Percentiles rank a stretch among this genome's conserved stretches.
phyloP scores from a whole-genome alignment of 2,888 invertebrate genomes.

The Geophilus truncorum region DNA sequence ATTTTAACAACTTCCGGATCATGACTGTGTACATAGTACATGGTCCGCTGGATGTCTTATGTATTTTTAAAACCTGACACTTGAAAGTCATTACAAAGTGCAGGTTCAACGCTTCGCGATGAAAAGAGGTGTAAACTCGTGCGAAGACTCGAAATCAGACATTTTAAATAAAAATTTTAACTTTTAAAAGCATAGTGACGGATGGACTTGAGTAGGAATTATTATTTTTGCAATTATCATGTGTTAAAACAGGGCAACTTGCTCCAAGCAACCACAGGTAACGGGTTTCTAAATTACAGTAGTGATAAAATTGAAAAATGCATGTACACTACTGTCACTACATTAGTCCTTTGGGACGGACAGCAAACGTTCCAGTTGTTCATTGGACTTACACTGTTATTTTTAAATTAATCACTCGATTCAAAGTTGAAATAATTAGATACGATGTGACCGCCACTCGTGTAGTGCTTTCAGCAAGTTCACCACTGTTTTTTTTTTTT shows the following conservation, averaged over 20 bases:
- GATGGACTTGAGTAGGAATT: background rate
- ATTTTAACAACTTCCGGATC: background rate
- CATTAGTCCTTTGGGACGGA: slow-evolving; percentile 15
- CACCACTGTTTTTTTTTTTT: slow-evolving; percentile 10
- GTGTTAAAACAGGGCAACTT: slow-evolving; percentile 22
- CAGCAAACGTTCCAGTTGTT: slow-evolving; percentile 32
- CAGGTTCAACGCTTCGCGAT: too few species aligned
- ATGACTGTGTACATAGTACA: too few species aligned
- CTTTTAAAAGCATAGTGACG: too few species aligned
- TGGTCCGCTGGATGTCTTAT: background rate
- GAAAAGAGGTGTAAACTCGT: background rate
- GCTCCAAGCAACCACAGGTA: slow-evolving; percentile 27
- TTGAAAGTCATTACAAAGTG: too few species aligned
- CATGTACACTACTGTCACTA: background rate
- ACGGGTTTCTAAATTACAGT: background rate
- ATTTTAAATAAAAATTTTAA: too few species aligned
- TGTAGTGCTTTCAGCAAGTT: slow-evolving; percentile 28
- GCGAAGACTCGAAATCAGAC: background rate
- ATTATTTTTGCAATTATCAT: background rate
- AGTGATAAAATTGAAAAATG: slow-evolving; percentile 1
- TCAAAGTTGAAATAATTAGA: background rate
- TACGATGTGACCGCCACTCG: background rate
- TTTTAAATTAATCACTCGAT: background rate
- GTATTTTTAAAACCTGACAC: background rate
- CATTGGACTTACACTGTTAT: slow-evolving; percentile 16